Evolutionary conservation across 2,113 vertebrate genomes (phyloP).

Genomic region (Ceyx melanurus): DNA sequence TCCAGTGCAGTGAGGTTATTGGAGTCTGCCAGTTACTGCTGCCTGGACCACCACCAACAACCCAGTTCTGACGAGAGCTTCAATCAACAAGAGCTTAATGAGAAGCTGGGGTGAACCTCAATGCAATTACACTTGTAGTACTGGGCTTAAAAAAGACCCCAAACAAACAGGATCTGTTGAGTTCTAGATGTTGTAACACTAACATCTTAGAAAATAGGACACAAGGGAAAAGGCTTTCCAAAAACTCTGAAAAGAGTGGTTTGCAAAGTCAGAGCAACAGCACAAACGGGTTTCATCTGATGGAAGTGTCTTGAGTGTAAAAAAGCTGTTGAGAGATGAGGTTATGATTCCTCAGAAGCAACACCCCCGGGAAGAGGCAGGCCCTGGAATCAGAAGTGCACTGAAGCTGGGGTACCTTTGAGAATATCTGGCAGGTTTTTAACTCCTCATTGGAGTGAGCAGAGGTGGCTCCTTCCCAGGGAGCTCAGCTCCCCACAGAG

Average conservation of each 20-base stretch:
- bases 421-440: not conserved
- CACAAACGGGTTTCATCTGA: not conserved
- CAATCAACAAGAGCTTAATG: not conserved
- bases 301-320: not conserved
- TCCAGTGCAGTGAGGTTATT: rapidly evolving
- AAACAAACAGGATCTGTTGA: rapidly evolving
- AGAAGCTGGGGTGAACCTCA: not conserved
- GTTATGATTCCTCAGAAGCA: not conserved
- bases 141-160: not conserved
- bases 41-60: not conserved
- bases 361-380: not conserved
- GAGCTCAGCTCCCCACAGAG: not conserved
- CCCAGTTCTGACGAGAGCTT: not conserved
- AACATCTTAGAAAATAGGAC: not conserved
- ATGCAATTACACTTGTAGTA: not conserved
- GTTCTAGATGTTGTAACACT: not conserved
- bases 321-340: no score
- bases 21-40: not conserved
- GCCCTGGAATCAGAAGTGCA: not conserved
- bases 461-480: not conserved
- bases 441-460: rapidly evolving
- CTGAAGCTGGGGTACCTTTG: not conserved
- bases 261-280: not conserved
- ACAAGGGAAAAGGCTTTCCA: not conserved
- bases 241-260: rapidly evolving